Evolutionary conservation across 2,888 invertebrate genomes (phyloP).

Genomic region (Druceiella hillmani): DNA sequence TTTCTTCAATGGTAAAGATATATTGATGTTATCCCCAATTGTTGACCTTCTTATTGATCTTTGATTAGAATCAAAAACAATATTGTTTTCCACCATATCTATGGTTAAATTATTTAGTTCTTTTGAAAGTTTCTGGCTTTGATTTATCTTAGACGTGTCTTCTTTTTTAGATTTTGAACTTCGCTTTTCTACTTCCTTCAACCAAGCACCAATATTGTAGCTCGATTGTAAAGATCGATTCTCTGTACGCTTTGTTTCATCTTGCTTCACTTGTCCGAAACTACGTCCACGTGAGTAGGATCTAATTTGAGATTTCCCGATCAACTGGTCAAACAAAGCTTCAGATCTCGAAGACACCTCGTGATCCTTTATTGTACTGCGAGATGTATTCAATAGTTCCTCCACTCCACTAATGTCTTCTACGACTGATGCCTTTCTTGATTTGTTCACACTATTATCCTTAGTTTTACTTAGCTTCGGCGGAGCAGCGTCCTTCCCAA

Average conservation of each 20-base stretch:
- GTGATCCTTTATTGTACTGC: conserved; percentile 20
- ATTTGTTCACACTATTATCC: conserved; percentile 28
- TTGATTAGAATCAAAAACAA: conserved; percentile 13
- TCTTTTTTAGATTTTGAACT: conserved; percentile 7
- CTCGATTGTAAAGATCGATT: background rate
- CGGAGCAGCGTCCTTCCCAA: conserved; percentile 33
- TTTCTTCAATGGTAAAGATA: background rate
- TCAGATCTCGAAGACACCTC: conserved; percentile 25
- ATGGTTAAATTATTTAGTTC: conserved; percentile 33
- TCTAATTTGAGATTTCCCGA: conserved; percentile 32
- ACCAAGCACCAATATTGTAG: background rate
- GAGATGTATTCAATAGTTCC: conserved; percentile 32
- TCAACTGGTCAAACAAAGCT: conserved; percentile 31
- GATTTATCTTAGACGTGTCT: conserved; percentile 18
- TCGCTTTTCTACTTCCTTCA: conserved; percentile 5
- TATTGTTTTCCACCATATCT: conserved; percentile 30
- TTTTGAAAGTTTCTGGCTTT: conserved; percentile 17
- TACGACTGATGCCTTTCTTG: conserved; percentile 23
- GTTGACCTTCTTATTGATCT: conserved; percentile 25
- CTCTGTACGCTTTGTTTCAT: conserved; percentile 12
- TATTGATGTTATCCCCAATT: background rate
- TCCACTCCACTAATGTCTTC: conserved; percentile 38
- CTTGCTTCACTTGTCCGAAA: conserved; percentile 28
- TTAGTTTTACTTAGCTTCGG: conserved; percentile 35
- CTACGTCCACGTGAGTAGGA: conserved; percentile 34